phyloP scores from a whole-genome alignment of 2,888 invertebrate genomes.

The Amitus sp. region DNA sequence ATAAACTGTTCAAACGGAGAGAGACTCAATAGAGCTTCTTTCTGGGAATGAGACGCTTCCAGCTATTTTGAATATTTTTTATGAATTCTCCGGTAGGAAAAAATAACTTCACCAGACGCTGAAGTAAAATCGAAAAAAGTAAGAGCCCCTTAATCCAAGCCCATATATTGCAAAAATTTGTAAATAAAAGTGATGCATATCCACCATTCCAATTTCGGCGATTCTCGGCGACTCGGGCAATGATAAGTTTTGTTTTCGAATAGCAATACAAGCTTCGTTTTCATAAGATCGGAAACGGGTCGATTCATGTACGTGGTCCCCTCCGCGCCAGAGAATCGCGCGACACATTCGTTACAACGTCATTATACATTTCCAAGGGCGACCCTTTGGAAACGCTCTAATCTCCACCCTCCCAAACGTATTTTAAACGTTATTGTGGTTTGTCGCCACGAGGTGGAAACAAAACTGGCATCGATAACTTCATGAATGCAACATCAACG shows the following conservation, averaged over 20 bases:
- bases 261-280: conserved; percentile 15
- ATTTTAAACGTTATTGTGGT: conserved; percentile 37
- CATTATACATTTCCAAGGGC: conserved; percentile 26
- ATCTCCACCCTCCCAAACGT: conserved; percentile 42
- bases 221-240: no score
- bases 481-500: conserved; percentile 43
- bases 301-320: conserved; percentile 46
- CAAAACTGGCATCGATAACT: conserved; percentile 46
- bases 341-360: conserved; percentile 45
- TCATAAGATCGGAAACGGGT: conserved; percentile 45
- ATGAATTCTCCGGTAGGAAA: conserved; percentile 30
- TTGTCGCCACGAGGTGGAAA: conserved; percentile 41
- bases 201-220: no score
- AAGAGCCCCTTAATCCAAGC: no score
- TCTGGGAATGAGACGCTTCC: conserved; percentile 42
- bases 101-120: conserved; percentile 33
- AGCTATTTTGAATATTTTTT: conserved; percentile 28
- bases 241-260: not conserved
- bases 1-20: conserved; percentile 46
- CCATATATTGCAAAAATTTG: no score
- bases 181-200: no score
- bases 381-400: conserved; percentile 46
- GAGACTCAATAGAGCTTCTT: conserved; percentile 46
- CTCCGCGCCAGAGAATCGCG: conserved; percentile 37
- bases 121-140: no score